Evolutionary conservation across 2,113 vertebrate genomes (phyloP), one percentile per base, ranked within the genome.

Genomic region (Phrynocephalus versicolor): DNA sequence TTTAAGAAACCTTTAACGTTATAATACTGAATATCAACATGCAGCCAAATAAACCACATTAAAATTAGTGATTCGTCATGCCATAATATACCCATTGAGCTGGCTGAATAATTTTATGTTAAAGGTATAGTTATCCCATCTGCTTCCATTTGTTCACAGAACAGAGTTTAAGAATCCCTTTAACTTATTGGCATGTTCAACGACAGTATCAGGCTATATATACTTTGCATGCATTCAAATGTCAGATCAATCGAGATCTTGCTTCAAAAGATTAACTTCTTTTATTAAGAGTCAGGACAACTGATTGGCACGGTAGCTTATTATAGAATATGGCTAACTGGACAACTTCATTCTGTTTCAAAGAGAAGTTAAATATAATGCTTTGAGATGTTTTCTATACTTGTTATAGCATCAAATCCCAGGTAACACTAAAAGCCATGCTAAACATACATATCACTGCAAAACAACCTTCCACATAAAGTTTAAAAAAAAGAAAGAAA

Each of bases 281-380:
- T 73, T 74, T 25, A 87, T 5, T 15, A 81, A 18, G 82, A 62
- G 88, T 73, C 76, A 51, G 65, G 76, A 57, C 87, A 89, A 15
- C 74, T 62, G 84, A 72, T 89, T 14, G 0, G 79, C 64, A 78
- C 0, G 1, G 81, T 35, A 73, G 71, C 18, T 35, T 73, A 19
- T 72, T 72, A 85, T 74, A 92, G 88, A 69, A 84, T 82, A 69
- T 18, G 80, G 88, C 83, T 70, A 88, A 87, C 0, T 87, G 88
- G 92, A 92, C 81, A 90, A 86, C 88, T 90, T 85, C 69, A 69
- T 90, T 92, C 81, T 60, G 87, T 84, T 92, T 91, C 88, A 94
- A 87, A 93, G 57, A 45, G 81, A 87, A 93, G 92, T 85, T 65
- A 83, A 83, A 55, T 62, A 71, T 84, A 39, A 81, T n/a, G 79